Evolutionary conservation across 2,797 vertebrate species (phyloP).

Genomic region (Melopsittacus undulatus): DNA sequence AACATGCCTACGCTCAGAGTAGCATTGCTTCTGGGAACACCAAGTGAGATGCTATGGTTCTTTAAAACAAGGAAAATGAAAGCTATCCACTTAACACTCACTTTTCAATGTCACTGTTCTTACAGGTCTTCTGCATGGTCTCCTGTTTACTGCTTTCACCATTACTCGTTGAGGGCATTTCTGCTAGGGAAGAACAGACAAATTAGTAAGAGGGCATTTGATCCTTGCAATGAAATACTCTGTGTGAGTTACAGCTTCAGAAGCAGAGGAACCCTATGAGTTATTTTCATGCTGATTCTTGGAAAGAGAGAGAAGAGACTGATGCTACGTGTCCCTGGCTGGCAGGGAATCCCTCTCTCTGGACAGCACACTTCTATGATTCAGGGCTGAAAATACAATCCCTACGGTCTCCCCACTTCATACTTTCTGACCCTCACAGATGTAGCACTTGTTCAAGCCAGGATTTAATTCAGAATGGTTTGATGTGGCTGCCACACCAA

Average conservation of each 20-base stretch:
- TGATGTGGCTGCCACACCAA: not conserved
- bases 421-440: not conserved
- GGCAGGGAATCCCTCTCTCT: not conserved
- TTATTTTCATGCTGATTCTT: not conserved
- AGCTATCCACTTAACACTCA: conserved; percentile 75
- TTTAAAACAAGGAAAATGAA: not conserved
- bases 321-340: not conserved
- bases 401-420: not conserved
- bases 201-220: not conserved
- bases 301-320: not conserved
- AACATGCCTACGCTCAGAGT: not conserved
- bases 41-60: not conserved
- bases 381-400: not conserved
- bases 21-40: not conserved
- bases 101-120: conserved; percentile 96
- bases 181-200: conserved; percentile 72
- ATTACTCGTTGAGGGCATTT: conserved; percentile 99
- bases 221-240: not conserved
- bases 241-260: not conserved
- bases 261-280: not conserved
- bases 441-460: not conserved
- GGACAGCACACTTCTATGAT: not conserved
- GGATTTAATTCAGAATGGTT: not conserved
- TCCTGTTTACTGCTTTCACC: conserved; percentile 96
- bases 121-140: conserved; percentile 88